phyloP scores from a whole-genome alignment of 2,113 vertebrate genomes.

The Psittacula cyanocephala region DNA sequence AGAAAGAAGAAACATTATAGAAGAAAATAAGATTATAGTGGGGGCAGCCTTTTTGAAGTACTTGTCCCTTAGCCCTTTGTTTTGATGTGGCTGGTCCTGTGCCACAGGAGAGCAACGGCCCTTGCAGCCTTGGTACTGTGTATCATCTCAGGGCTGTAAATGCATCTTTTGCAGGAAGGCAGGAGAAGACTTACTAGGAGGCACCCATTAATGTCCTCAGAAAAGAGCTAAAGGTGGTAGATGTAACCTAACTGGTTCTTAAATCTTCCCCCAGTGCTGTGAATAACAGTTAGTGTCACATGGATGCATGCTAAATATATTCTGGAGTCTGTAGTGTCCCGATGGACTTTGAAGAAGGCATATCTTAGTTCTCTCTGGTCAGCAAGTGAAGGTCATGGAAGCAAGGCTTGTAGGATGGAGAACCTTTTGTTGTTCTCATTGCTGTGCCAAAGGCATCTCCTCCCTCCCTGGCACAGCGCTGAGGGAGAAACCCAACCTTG shows the following conservation, averaged over 20 bases:
- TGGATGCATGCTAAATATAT: conserved; percentile 38
- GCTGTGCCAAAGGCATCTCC: neutral
- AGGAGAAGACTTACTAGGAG: neutral
- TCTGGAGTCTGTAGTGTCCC: neutral
- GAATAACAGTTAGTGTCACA: neutral
- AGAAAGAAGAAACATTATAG: neutral
- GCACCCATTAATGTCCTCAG: neutral
- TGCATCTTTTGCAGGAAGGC: neutral
- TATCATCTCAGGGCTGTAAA: neutral
- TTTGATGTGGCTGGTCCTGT: neutral
- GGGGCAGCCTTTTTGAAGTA: neutral
- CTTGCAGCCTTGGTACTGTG: neutral
- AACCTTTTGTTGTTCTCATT: neutral
- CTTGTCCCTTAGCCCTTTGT: neutral
- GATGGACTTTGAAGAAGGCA: neutral
- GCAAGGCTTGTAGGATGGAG: neutral
- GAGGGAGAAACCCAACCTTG: neutral
- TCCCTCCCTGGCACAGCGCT: neutral
- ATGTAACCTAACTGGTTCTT: neutral
- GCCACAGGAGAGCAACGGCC: neutral
- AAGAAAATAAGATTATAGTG: neutral
- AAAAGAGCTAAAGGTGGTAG: neutral
- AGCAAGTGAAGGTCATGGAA: neutral
- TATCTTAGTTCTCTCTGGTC: neutral
- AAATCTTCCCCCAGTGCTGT: neutral